Evolutionary conservation across 2,113 vertebrate species (phyloP).

Genomic region (Condylura cristata): DNA sequence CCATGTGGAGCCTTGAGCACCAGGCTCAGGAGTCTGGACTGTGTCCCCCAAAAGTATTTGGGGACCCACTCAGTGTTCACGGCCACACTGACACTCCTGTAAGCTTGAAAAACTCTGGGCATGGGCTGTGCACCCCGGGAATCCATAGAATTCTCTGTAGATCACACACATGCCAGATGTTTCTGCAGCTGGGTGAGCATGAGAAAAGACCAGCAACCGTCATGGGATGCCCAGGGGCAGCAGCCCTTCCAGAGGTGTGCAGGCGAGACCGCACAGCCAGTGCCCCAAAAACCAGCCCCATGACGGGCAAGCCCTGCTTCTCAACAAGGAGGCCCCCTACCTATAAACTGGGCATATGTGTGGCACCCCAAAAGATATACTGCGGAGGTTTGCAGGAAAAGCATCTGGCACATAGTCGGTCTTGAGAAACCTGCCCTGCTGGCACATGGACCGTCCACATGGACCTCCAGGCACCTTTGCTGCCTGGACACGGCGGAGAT

Average conservation of each 20-base stretch:
- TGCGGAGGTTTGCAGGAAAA: neutral
- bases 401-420: neutral
- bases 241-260: neutral
- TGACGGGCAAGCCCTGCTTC: neutral
- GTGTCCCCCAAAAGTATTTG: fast-evolving
- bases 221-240: neutral
- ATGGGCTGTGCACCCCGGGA: neutral
- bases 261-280: neutral
- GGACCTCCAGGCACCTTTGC: too few species aligned
- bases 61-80: neutral
- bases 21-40: neutral
- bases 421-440: neutral
- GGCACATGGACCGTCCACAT: too few species aligned
- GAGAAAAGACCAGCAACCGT: neutral
- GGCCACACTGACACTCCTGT: fast-evolving
- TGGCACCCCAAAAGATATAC: fast-evolving
- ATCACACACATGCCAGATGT: neutral
- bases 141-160: fast-evolving
- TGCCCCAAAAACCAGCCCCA: neutral
- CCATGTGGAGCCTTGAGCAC: neutral
- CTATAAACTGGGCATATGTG: neutral
- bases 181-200: neutral
- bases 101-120: neutral
- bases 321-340: neutral
- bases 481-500: neutral